Evolutionary conservation across 2,888 invertebrate species (phyloP), one percentile per base, ranked within the genome.

Genomic region (Thecocarcelia acutangulata): DNA sequence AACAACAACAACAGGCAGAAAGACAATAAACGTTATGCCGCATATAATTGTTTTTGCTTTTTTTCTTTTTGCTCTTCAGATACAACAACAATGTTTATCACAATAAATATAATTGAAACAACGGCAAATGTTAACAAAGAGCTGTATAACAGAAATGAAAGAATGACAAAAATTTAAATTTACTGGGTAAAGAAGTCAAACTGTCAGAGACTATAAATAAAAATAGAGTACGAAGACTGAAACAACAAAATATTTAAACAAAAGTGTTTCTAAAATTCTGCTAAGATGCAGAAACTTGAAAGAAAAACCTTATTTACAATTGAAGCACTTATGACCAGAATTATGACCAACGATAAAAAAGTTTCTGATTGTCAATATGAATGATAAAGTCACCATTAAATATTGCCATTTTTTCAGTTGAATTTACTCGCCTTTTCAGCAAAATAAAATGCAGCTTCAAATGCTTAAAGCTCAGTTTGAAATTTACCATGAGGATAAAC

Each of bases 61-160:
- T 54, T 42, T 19, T 17, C 13, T 13, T 54, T 42, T 19, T 54
- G 17, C 9, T 28, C 11, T 33, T 24, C 50, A 50, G 5, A 6
- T 6, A 40, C 63, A 40, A 33, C 50, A 44, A 54, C 8, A 33
- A 66, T 8, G 12, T 13, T 64, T 58, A 50, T 66, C 72, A 59
- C 37, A 59, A 46, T 28, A 72, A 74, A 69, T 61, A 52, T 69
- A 61, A 73, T 54, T 79, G 74, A 28, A 73, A 24, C 12, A 64
- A 66, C 9, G 28, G 28, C 61, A 61, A 69, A 42, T 24, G 24
- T 9, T 15, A 52, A 42, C 17, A 33, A 42, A 40, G 50, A 42
- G 24, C 11, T 28, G 12, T n/a, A 8, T 15, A 46, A 44, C 40
- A 33, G 40, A 52, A 40, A 33, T 19, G 21, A 24, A 56, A 56